Evolutionary conservation across 2,888 invertebrate species (phyloP), one percentile per base, ranked within the genome.

Genomic region (Drosophila trichaetosa): DNA sequence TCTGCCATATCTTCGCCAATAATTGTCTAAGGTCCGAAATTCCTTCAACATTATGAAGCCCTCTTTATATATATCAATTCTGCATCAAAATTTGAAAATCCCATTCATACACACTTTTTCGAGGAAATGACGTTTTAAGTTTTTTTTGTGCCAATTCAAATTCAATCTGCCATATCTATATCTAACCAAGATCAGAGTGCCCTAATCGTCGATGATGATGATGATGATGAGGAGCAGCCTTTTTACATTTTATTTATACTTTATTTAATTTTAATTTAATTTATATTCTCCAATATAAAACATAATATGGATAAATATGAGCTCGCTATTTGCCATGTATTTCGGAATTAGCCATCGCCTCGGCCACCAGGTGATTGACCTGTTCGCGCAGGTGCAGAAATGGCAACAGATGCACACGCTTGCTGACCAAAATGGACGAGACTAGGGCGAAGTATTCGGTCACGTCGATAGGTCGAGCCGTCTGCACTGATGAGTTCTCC

Each of bases 391-490:
- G 34, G 0, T 34, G 1, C 4, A 58, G 4, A 38, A 84, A 83
- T 0, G 64, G 27, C 11, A 13, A 0, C 2, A 31, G 10, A 8
- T 13, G 52, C 1, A 82, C 49, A 0, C 73, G 80, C 1, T 69
- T 4, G 1, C 60, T 54, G 18, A 84, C 76, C 11, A 83, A 51
- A 1, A 7, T 40, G 13, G 75, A 57, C 1, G 80, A 69, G 11
- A 84, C 24, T 8, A 38, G 36, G 0, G 46, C 61, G 11, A 83
- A 80, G 34, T 68, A 80, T 8, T 59, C 54, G 0, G 83, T 80
- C 0, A 85, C 61, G 0, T 68, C 65, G 2, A 80, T 1, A 0
- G 83, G 76, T 6, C 59, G 72, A 1, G 78, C 85, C 7, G 56
- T 1, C 21, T 10, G n/a, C 10, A 10, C 24, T 1, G 27, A 4